Base-by-base conservation (phyloP, 2,888 invertebrate genomes). In the Drosophila vallismaia region DNA sequence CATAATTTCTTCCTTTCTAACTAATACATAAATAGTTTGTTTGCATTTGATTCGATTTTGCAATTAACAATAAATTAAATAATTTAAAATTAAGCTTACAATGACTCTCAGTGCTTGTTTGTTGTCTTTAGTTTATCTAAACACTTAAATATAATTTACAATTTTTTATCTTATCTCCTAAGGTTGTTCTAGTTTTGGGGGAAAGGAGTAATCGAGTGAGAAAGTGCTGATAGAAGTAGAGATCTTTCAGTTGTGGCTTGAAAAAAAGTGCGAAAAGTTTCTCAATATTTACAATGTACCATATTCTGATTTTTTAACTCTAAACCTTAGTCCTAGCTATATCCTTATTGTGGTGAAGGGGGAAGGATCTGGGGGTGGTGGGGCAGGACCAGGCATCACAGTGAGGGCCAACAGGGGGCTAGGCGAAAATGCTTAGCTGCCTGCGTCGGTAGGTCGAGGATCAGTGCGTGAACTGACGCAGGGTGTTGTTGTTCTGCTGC, bases 391-490 rank as follows among this genome's bases (percentile, higher is more conserved):
- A 78, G 86, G 85, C 90, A 90, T 90, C 89, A 90, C 89, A 90
- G 90, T 89, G 70, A 45, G 45, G 76, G 75, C 71, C 85, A 79
- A 50, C 70, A 19, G 40, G 19, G 64, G 51, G 40, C 86, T 89
- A 90, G 81, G 89, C 90, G 68, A 77, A 77, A 42, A 90, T 89
- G 78, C 90, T 84, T 67, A 90, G 80, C 74, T 88, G 85, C 70
- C 87, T 79, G 71, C 89, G 89, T 62, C 90, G 82, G 70, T 87
- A 87, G 75, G 86, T 76, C 77, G 80, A 74, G 75, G 86, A 90
- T 89, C 90, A 90, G 87, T 89, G 89, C 38, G 81, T 84, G 72
- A 85, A 89, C 77, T 90, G 89, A 9, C 90, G 88, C 88, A 90
- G 64, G 7, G 91, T 90, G 63, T 83, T 90, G 60, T 77, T 81